Evolutionary conservation across 2,797 vertebrate genomes (phyloP), one percentile per base, ranked within the genome.

Genomic region (Phylloscopus collybita): DNA sequence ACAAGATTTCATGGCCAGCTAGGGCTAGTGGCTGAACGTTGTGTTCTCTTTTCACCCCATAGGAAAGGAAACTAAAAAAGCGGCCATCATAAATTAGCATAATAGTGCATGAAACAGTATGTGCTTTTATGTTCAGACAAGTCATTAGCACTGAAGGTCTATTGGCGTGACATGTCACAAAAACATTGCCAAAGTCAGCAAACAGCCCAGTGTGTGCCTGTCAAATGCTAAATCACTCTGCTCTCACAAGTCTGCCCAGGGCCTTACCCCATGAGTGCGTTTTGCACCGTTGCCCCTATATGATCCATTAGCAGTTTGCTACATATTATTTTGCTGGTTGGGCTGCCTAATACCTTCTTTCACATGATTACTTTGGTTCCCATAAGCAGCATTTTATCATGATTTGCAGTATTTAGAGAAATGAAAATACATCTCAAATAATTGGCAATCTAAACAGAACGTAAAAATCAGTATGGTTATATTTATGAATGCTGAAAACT

Each of bases 401-500:
- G 8, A 73, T 86, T 72, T 80, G 19, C 23, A 73, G 34, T n/a
- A 42, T 64, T 81, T 44, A 79, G 26, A 49, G 30, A 30, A 81
- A 93, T 12, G 20, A 90, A 95, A 75, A 81, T 66, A 13, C 10
- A 11, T 71, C 19, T 70, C 29, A 81, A 72, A 81, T 59, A 83
- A 66, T 0, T 83, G 32, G 16, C 69, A 70, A 32, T 79, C 26
- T 83, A 72, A 88, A 71, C 9, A 79, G n/a, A 47, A 61, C 16
- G 45, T 61, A 73, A 83, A 61, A 92, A 90, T 59, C 27, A 40
- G 10, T 6, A 29, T 79, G 25, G 50, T 74, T 71, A n/a, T 21
- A 47, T 71, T 90, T 75, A 61, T 40, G 47, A 83, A 76, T 42
- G 36, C 50, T 74, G 49, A 88, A 92, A 93, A 61, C 53, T 51